phyloP scores from a whole-genome alignment of 1,140 invertebrate genomes.

The Drosophila tsacasi region DNA sequence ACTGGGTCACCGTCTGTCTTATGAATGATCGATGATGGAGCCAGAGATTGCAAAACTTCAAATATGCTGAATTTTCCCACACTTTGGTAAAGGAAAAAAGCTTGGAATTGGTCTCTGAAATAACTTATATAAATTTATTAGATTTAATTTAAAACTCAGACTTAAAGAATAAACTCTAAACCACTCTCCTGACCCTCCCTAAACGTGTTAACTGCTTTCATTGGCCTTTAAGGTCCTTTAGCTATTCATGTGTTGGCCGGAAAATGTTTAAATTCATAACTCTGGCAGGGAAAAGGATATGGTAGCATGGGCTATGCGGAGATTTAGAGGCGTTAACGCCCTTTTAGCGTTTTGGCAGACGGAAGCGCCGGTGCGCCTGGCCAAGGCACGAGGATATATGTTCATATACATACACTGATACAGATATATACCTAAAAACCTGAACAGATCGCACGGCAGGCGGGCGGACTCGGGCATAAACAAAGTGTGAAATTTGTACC shows the following conservation, averaged over 20 bases:
- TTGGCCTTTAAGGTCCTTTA: slow-evolving; percentile 19
- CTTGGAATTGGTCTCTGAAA: not conserved
- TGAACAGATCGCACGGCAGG: slow-evolving; percentile 54
- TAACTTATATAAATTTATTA: not conserved
- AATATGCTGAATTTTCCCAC: slow-evolving; percentile 34
- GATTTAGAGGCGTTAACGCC: slow-evolving; percentile 35
- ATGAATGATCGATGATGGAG: slow-evolving; percentile 29
- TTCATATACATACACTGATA: not conserved
- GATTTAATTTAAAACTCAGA: not conserved
- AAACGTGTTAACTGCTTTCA: slow-evolving; percentile 11
- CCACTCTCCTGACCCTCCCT: no score
- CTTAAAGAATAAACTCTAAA: not conserved
- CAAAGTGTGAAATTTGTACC: slow-evolving; percentile 81
- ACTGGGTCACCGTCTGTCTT: slow-evolving; percentile 56
- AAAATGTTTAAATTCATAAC: slow-evolving; percentile 44
- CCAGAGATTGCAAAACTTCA: slow-evolving; percentile 12
- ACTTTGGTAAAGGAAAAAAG: not conserved
- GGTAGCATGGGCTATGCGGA: not conserved
- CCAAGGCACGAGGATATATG: slow-evolving; percentile 21
- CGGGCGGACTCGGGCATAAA: slow-evolving; percentile 50
- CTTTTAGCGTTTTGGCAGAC: slow-evolving; percentile 24
- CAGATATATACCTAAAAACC: slow-evolving; percentile 3
- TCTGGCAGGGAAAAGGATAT: not conserved
- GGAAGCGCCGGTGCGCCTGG: slow-evolving; percentile 44
- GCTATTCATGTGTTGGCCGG: slow-evolving; percentile 25